Evolutionary conservation across 2,888 invertebrate species (phyloP).

Genomic region (Xestia sexstrigata): DNA sequence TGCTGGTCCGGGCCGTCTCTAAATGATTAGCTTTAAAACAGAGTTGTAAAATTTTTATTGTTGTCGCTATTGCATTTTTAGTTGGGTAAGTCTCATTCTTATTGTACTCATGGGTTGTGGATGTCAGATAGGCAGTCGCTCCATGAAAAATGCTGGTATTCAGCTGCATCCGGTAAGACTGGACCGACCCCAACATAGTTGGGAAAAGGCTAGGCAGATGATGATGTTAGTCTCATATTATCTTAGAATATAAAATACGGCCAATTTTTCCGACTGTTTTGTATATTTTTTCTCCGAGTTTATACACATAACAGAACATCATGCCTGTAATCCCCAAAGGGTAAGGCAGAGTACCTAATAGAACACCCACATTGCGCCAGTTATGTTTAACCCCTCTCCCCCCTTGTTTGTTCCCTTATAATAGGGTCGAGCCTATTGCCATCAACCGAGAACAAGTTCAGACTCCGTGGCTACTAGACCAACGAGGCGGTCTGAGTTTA

Average conservation of each 20-base stretch:
- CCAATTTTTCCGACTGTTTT: not conserved
- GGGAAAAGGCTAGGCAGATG: too few relatives aligned
- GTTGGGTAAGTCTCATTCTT: slow-evolving; percentile 10
- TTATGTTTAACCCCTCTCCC: too few relatives aligned
- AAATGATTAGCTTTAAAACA: slow-evolving; percentile 60
- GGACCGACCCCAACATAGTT: too few relatives aligned
- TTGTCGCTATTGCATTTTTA: slow-evolving; percentile 33
- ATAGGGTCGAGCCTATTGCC: too few relatives aligned
- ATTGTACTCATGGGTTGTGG: not conserved
- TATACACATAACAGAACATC: not conserved
- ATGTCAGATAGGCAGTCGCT: too few relatives aligned
- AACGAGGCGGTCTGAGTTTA: too few relatives aligned
- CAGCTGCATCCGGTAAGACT: too few relatives aligned
- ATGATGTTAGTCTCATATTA: not conserved
- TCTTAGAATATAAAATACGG: not conserved
- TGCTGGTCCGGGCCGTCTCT: slow-evolving; percentile 50
- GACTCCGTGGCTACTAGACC: not conserved
- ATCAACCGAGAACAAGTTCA: too few relatives aligned
- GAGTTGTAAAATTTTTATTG: slow-evolving; percentile 43
- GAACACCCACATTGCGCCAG: too few relatives aligned
- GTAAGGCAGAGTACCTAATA: too few relatives aligned
- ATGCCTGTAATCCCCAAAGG: not conserved
- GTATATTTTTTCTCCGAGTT: not conserved
- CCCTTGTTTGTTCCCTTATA: too few relatives aligned
- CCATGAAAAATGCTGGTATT: too few relatives aligned